phyloP scores from a whole-genome alignment of 2,888 invertebrate genomes.

The Ceraclea dissimilis region DNA sequence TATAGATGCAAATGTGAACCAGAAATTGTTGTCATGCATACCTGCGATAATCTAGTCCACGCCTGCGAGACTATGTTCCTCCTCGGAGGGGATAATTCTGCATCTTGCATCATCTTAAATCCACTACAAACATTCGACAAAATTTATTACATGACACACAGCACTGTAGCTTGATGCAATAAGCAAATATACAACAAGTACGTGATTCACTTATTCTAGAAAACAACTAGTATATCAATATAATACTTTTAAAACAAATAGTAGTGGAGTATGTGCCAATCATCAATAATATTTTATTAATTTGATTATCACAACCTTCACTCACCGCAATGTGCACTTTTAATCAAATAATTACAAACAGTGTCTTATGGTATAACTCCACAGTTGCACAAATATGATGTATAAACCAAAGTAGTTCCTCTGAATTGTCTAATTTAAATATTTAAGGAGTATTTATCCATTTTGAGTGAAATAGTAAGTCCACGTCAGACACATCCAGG shows the following conservation, averaged over 20 bases:
- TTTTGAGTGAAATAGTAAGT: conserved; percentile 15
- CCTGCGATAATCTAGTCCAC: conserved; percentile 62
- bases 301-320: not conserved
- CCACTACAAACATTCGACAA: conserved; percentile 2
- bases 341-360: not conserved
- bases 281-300: not conserved
- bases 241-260: too few species aligned
- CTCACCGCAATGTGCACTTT: not conserved
- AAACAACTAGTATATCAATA: too few species aligned
- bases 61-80: conserved; percentile 59
- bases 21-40: conserved; percentile 27
- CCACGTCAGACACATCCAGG: conserved; percentile 23
- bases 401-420: not conserved
- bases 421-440: conserved; percentile 7
- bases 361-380: not conserved
- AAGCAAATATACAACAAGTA: too few species aligned
- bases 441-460: conserved; percentile 12
- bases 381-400: not conserved
- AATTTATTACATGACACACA: not conserved
- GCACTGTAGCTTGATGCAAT: too few species aligned
- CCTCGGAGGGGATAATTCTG: conserved; percentile 55
- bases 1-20: not conserved
- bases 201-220: too few species aligned
- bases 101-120: conserved; percentile 57
- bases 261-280: not conserved